A percentile compares a stretch with the other conserved stretches of the same genome.
Conservation (phyloP, 2,888 invertebrate genomes). For the Drosophila incognita region DNA sequence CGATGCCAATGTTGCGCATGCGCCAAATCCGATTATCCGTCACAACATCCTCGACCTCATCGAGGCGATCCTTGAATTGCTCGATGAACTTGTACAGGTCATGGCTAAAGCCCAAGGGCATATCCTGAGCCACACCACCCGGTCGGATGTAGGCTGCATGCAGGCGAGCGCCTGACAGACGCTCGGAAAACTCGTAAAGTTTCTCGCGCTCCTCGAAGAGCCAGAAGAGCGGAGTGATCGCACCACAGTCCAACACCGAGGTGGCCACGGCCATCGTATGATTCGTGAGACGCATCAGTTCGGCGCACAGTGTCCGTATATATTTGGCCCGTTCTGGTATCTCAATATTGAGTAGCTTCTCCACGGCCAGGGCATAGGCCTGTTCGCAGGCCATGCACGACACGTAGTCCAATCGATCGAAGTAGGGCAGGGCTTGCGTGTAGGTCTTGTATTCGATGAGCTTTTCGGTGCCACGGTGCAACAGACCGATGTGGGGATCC, state of each 20-base stretch:
- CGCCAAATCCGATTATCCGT: constrained; percentile 91
- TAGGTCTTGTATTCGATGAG: constrained; percentile 96
- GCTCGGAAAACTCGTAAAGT: constrained; percentile 93
- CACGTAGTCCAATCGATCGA: constrained; percentile 95
- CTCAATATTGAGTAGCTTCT: constrained; percentile 92
- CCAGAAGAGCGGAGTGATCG: constrained; percentile 96
- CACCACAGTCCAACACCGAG: constrained; percentile 92
- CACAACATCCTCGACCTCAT: constrained; percentile 93
- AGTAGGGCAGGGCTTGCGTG: constrained; percentile 92
- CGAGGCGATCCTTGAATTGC: constrained; percentile 90
- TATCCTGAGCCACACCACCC: constrained; percentile 91
- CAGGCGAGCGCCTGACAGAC: constrained; percentile 93
- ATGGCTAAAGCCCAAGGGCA: constrained; percentile 91
- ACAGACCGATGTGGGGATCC: constrained; percentile 94
- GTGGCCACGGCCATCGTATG: constrained; percentile 91
- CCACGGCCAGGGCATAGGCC: constrained; percentile 91
- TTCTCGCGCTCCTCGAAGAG: constrained; percentile 95
- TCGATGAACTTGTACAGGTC: constrained; percentile 90
- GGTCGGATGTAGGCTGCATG: constrained; percentile 93
- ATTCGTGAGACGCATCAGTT: constrained; percentile 92
- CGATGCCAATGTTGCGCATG: constrained; percentile 90
- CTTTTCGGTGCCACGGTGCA: constrained; percentile 96
- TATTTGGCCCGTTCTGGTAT: constrained; percentile 92
- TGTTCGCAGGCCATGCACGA: constrained; percentile 94
- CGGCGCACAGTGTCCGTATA: constrained; percentile 91